Conservation (phyloP, 2,113 vertebrate species). For the Nibea coibor region DNA sequence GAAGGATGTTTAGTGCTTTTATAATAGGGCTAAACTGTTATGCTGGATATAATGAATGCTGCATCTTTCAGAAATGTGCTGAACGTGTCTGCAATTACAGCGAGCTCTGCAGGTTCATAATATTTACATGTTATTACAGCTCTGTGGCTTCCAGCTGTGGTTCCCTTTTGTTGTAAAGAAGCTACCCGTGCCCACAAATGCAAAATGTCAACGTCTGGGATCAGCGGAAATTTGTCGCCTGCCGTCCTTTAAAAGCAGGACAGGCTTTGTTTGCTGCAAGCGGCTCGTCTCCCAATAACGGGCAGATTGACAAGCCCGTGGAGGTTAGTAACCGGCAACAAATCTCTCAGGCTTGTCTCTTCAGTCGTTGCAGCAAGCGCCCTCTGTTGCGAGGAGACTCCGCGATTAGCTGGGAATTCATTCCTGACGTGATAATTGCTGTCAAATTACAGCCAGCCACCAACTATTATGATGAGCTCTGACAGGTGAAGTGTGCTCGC, state of each 20-base stretch:
- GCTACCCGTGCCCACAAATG: constrained; percentile 44
- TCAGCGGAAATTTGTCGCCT: constrained; percentile 50
- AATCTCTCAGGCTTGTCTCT: constrained; percentile 31
- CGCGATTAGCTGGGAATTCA: constrained; percentile 53
- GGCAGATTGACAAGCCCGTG: constrained; percentile 43
- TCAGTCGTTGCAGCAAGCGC: not conserved
- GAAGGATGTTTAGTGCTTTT: constrained; percentile 69
- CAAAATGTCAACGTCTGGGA: constrained; percentile 43
- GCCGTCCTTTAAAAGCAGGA: constrained; percentile 39
- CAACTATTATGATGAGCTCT: constrained; percentile 66
- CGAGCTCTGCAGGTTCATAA: constrained; percentile 46
- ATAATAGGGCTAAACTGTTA: constrained; percentile 69
- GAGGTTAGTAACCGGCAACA: constrained; percentile 50
- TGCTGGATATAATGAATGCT: constrained; percentile 59
- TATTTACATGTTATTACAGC: constrained; percentile 68
- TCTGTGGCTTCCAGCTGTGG: constrained; percentile 26
- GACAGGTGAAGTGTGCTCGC: constrained; percentile 55
- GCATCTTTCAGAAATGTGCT: constrained; percentile 50
- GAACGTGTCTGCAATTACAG: constrained; percentile 56
- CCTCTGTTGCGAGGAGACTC: constrained; percentile 47
- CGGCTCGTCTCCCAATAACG: constrained; percentile 34
- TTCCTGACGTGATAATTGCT: constrained; percentile 67
- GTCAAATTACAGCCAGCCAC: constrained; percentile 73
- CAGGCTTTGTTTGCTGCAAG: constrained; percentile 36
- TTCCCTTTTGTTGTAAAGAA: constrained; percentile 39